These are phyloP conservation scores for Vireo griseus DNA, from an alignment of 2,797 vertebrate genomes.

Conservation along the genomic window DNA sequence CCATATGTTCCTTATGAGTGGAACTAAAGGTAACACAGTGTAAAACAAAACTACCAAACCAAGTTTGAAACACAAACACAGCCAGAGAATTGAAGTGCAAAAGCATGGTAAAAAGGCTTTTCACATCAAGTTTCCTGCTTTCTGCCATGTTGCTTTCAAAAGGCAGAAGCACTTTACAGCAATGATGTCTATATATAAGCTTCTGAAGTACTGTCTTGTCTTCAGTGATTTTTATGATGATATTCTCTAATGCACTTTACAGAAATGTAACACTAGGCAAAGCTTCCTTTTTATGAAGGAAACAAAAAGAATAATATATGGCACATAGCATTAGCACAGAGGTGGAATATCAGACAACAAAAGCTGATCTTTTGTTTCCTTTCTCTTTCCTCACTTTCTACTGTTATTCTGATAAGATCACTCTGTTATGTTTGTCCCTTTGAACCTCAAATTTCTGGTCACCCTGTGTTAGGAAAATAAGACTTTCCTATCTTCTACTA, in stretches of 20 bases:
- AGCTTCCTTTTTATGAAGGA: constrained; percentile 39
- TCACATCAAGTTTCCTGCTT: background rate
- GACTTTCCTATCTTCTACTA: background rate
- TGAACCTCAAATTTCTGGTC: background rate
- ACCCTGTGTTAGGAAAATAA: background rate
- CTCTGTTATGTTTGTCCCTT: background rate
- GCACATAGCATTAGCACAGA: background rate
- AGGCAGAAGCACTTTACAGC: constrained; percentile 14
- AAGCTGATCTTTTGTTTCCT: background rate
- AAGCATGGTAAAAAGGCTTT: constrained; percentile 13
- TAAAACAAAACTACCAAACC: background rate
- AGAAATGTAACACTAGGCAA: background rate
- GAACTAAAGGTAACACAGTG: background rate
- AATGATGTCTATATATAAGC: constrained; percentile 20
- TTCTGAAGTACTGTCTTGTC: constrained; percentile 30
- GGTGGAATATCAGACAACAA: background rate
- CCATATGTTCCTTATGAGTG: background rate
- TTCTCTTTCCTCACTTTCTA: background rate
- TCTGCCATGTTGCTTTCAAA: constrained; percentile 43
- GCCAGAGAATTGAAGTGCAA: background rate
- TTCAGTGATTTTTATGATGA: constrained; percentile 50
- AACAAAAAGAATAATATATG: constrained; percentile 21
- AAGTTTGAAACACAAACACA: background rate
- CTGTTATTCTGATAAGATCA: background rate
- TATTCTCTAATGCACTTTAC: constrained; percentile 46